These are phyloP conservation scores for Cancer borealis DNA, from an alignment of 2,888 invertebrate genomes.

Conservation along the genomic window DNA sequence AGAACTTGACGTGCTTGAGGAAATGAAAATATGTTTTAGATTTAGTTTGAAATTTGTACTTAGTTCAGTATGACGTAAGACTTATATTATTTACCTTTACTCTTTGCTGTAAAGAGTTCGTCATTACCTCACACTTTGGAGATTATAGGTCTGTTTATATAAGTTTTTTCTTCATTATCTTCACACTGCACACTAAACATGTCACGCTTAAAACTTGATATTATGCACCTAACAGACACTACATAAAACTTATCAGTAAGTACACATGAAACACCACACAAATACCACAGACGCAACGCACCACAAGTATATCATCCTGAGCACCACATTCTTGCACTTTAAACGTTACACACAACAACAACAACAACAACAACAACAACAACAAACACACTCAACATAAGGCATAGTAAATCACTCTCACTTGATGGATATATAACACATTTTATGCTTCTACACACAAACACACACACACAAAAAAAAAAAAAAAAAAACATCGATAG, in stretches of 20 bases:
- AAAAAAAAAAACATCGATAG: too few relatives aligned
- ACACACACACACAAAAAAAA: too few relatives aligned
- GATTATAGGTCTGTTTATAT: too few relatives aligned
- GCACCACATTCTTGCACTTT: background rate
- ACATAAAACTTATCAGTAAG: background rate
- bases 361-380: background rate
- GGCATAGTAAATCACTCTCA: background rate
- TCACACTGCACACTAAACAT: background rate
- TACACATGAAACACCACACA: background rate
- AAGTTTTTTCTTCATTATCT: background rate
- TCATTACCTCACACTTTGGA: too few relatives aligned
- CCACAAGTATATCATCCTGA: background rate
- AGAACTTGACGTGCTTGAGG: too few relatives aligned
- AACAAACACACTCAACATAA: background rate
- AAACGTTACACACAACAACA: background rate
- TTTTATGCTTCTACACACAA: background rate
- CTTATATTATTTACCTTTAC: too few relatives aligned
- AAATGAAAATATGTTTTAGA: too few relatives aligned
- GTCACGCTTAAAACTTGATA: background rate
- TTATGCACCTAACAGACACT: background rate
- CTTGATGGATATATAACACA: background rate
- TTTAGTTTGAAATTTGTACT: too few relatives aligned
- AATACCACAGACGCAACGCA: slow-evolving; percentile 30
- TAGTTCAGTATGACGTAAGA: too few relatives aligned
- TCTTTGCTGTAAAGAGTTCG: too few relatives aligned